Conservation (phyloP, 2,888 invertebrate species). For the Drosophila borborema region DNA sequence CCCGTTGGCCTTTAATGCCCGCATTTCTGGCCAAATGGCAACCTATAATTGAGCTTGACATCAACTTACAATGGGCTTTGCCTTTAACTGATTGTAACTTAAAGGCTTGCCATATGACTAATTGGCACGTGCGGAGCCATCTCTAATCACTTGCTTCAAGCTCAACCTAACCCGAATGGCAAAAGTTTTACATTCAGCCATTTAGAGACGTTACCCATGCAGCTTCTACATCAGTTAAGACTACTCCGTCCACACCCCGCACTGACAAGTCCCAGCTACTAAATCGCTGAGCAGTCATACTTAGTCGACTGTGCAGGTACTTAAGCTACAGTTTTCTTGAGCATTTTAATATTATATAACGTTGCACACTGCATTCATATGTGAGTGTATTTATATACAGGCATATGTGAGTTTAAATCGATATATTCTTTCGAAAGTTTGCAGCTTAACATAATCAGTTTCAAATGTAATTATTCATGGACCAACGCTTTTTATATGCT, state of each 20-base stretch:
- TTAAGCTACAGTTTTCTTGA: slow-evolving; percentile 2
- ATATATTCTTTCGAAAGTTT: slow-evolving; percentile 6
- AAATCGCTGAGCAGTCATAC: slow-evolving; percentile 25
- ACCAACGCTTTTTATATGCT: neutral
- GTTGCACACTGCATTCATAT: neutral
- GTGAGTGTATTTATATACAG: neutral
- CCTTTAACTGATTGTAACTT: slow-evolving; percentile 32
- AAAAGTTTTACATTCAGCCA: slow-evolving; percentile 44
- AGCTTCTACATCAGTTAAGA: slow-evolving; percentile 4
- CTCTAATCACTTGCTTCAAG: slow-evolving; percentile 66
- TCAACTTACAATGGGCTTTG: slow-evolving; percentile 33
- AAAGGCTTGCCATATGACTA: slow-evolving; percentile 42
- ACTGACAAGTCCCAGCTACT: slow-evolving; percentile 10
- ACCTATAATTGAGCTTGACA: slow-evolving; percentile 55
- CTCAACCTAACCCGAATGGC: slow-evolving; percentile 18
- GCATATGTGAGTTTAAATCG: slow-evolving; percentile 15
- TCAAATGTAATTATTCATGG: slow-evolving; percentile 2
- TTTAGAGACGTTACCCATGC: slow-evolving; percentile 27
- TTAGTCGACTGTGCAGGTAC: slow-evolving; percentile 11
- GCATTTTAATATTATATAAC: slow-evolving; percentile 8
- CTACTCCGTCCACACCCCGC: neutral
- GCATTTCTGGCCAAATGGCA: slow-evolving; percentile 27
- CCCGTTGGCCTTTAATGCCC: slow-evolving; percentile 41
- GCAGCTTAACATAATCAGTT: slow-evolving; percentile 11
- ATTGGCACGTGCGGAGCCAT: slow-evolving; percentile 65